Conservation (phyloP, 2,888 invertebrate species). For the Cyclophora punctaria region DNA sequence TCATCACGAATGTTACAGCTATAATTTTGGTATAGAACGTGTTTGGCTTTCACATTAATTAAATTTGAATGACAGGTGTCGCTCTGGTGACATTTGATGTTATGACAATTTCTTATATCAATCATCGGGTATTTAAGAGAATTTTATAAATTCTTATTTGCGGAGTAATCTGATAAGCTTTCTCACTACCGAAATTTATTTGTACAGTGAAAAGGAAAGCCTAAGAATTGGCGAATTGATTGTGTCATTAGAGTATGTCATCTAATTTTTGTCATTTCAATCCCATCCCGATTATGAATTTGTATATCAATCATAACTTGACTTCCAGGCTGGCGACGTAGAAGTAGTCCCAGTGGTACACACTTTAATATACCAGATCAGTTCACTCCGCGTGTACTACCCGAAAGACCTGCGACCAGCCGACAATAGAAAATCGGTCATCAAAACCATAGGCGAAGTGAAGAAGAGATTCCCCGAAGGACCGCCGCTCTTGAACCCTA, state of each 20-base stretch:
- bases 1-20: not conserved
- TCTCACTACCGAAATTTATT: too few species aligned
- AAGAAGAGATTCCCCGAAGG: slow-evolving; percentile 91
- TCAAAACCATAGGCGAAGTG: slow-evolving; percentile 90
- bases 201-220: not conserved
- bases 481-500: slow-evolving; percentile 92
- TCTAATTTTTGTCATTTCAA: not conserved
- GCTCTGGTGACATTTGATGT: too few species aligned
- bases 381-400: slow-evolving; percentile 91
- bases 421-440: slow-evolving; percentile 89
- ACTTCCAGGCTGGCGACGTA: slow-evolving; percentile 82
- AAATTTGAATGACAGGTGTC: too few species aligned
- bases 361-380: slow-evolving; percentile 87
- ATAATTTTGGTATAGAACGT: too few species aligned
- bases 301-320: too few species aligned
- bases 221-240: not conserved
- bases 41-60: too few species aligned
- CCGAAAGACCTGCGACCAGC: slow-evolving; percentile 91
- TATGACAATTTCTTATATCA: too few species aligned
- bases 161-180: too few species aligned
- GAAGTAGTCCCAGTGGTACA: slow-evolving; percentile 92
- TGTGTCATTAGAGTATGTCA: too few species aligned
- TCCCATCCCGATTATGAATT: too few species aligned
- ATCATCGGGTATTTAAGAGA: too few species aligned
- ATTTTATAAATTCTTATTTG: too few species aligned